Evolutionary conservation across 1,140 invertebrate species (phyloP).

Genomic region (Drosophila cardini): DNA sequence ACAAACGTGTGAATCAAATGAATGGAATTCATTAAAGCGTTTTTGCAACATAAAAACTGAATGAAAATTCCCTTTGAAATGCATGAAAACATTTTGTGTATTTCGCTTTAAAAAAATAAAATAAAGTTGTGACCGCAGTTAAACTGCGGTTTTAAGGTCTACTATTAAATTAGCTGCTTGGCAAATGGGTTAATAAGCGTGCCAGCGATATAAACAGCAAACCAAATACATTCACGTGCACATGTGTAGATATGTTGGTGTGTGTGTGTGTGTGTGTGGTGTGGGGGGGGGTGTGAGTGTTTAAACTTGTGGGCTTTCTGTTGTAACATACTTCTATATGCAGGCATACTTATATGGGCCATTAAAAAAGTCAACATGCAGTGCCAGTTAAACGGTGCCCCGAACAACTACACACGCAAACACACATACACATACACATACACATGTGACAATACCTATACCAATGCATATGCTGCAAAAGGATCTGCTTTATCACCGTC

Average conservation of each 20-base stretch:
- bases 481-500: constrained; percentile 47
- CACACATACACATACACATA: constrained; percentile 2
- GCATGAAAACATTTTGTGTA: neutral
- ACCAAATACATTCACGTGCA: neutral
- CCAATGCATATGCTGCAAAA: constrained; percentile 6
- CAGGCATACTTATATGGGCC: constrained; percentile 35
- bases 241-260: too few species aligned
- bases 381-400: constrained; percentile 44
- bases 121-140: constrained; percentile 11
- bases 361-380: constrained; percentile 52
- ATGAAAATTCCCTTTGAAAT: neutral
- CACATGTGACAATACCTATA: constrained; percentile 8
- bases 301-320: neutral
- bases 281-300: constrained; percentile 2
- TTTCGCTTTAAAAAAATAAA: constrained; percentile 2
- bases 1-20: neutral
- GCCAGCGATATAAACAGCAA: constrained; percentile 20
- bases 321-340: constrained; percentile 5
- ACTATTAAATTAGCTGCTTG: constrained; percentile 41
- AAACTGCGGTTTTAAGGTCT: constrained; percentile 13
- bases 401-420: constrained; percentile 29
- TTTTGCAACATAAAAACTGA: neutral
- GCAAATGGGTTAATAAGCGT: constrained; percentile 47
- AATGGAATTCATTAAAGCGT: neutral
- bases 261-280: neutral